Conservation (phyloP, 2,113 vertebrate genomes). For the Pleuronectes platessa region DNA sequence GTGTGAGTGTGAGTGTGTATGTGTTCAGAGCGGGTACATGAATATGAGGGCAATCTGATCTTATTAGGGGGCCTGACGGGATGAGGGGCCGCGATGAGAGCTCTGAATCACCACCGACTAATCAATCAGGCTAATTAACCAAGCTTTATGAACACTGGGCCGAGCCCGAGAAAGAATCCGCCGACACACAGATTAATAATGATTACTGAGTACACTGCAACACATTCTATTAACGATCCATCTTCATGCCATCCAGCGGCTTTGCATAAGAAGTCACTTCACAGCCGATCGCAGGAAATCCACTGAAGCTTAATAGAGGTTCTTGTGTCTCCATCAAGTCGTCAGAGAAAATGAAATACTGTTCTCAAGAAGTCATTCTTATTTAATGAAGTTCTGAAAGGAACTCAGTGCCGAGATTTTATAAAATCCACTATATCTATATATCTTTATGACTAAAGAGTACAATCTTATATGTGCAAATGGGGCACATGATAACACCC, state of each 20-base stretch:
- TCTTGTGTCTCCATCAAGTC: conserved; percentile 40
- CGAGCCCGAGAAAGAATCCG: conserved; percentile 65
- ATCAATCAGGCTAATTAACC: conserved; percentile 82
- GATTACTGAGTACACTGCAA: conserved; percentile 76
- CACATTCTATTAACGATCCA: conserved; percentile 74
- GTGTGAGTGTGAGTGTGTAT: conserved; percentile 13
- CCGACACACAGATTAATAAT: conserved; percentile 79
- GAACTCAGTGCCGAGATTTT: background rate
- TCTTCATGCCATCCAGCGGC: conserved; percentile 57
- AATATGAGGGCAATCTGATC: conserved; percentile 71
- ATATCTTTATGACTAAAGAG: background rate
- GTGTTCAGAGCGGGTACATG: conserved; percentile 24
- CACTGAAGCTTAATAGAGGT: conserved; percentile 43
- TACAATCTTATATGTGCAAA: background rate
- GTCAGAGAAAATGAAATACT: conserved; percentile 49
- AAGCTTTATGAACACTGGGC: conserved; percentile 75
- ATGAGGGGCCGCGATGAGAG: conserved; percentile 70
- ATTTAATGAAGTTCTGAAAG: conserved; percentile 37
- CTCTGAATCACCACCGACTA: conserved; percentile 73
- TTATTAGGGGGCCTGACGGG: conserved; percentile 71
- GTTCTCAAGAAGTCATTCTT: conserved; percentile 11
- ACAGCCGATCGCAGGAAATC: conserved; percentile 45
- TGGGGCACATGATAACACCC: background rate
- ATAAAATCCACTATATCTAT: background rate
- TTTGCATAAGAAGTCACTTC: conserved; percentile 56